These are phyloP conservation scores for Alviniconcha strummeri DNA, from an alignment of 2,888 invertebrate genomes.

Conservation along the genomic window DNA sequence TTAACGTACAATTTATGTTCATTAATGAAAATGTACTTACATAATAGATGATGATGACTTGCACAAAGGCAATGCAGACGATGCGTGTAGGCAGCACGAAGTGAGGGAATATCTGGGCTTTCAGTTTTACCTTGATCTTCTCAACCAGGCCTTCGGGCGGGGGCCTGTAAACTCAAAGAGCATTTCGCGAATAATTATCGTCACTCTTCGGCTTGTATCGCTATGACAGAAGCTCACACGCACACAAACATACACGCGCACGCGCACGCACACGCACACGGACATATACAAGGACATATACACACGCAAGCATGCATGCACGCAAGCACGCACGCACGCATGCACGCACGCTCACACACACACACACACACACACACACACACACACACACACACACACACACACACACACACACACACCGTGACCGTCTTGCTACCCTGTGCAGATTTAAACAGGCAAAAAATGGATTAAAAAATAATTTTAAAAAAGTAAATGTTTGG, in stretches of 20 bases:
- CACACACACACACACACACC: not conserved
- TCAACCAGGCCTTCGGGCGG: slow-evolving; percentile 1
- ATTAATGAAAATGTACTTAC: slow-evolving; percentile 12
- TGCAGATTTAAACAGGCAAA: too few relatives aligned
- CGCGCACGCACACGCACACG: not conserved
- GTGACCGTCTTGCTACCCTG: too few relatives aligned
- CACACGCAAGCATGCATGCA: not conserved
- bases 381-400: slow-evolving; percentile 11
- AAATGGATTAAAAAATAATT: too few relatives aligned
- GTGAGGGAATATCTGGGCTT: slow-evolving; percentile 3
- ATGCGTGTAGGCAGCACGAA: slow-evolving; percentile 28
- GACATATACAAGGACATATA: not conserved
- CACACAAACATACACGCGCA: not conserved
- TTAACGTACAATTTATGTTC: not conserved
- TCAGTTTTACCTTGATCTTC: slow-evolving; percentile 17
- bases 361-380: not conserved
- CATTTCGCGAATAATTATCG: too few relatives aligned
- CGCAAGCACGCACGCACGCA: not conserved
- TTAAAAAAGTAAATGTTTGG: too few relatives aligned
- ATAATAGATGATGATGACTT: slow-evolving; percentile 28
- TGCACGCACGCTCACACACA: not conserved
- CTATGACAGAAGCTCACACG: too few relatives aligned
- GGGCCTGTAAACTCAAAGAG: too few relatives aligned
- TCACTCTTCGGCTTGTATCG: too few relatives aligned
- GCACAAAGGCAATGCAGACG: slow-evolving; percentile 27